These are phyloP conservation scores for Cantharis flavilabris DNA, from an alignment of 2,888 invertebrate species.

Conservation along the genomic window DNA sequence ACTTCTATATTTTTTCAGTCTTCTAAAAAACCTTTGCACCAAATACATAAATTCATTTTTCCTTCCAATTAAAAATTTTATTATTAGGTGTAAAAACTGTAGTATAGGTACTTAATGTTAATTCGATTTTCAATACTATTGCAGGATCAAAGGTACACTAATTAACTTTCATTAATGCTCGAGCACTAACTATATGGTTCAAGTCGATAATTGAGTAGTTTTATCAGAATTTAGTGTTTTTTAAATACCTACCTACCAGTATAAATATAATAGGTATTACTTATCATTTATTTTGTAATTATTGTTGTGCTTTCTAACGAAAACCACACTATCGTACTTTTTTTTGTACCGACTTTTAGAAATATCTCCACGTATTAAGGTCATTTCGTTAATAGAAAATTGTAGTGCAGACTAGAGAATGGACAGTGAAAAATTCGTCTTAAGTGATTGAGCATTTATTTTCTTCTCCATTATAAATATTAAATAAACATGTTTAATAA, in stretches of 20 bases:
- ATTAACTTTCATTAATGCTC: neutral
- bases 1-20: neutral
- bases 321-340: neutral
- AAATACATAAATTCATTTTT: neutral
- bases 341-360: conserved; percentile 10
- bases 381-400: conserved; percentile 16
- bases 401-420: neutral
- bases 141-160: neutral
- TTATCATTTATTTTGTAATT: neutral
- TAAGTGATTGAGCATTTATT: neutral
- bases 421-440: conserved; percentile 25
- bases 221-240: neutral
- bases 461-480: neutral
- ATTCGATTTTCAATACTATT: neutral
- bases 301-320: neutral
- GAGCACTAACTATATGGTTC: neutral
- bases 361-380: conserved; percentile 18
- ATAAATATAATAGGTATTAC: neutral
- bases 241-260: neutral
- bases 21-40: neutral
- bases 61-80: neutral
- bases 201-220: neutral
- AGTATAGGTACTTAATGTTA: too few species aligned
- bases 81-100: neutral
- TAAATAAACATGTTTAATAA: neutral